A percentile compares a stretch with the other conserved stretches of the same genome.
phyloP scores from a whole-genome alignment of 2,113 vertebrate genomes.

The Nestor notabilis region DNA sequence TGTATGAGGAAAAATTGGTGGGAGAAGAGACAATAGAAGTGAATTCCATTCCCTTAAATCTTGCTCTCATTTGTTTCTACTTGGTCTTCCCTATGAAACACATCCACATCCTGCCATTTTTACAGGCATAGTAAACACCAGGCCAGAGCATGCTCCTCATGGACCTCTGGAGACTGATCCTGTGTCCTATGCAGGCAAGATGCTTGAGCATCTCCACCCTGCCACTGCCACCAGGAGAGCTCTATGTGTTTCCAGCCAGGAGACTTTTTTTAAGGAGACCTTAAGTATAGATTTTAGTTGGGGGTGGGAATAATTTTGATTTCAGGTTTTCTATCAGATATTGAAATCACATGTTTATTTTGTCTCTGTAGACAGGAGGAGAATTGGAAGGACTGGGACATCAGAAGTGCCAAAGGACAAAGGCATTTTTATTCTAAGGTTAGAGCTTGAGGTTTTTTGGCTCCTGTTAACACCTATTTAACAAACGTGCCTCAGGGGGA shows the following conservation, averaged over 20 bases:
- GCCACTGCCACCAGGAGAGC: neutral
- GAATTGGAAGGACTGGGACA: neutral
- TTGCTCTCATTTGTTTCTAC: neutral
- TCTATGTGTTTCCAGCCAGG: neutral
- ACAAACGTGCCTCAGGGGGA: neutral
- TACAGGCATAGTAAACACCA: neutral
- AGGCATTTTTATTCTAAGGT: neutral
- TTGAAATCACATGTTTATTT: neutral
- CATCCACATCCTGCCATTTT: neutral
- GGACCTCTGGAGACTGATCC: neutral
- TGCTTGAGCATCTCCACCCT: neutral
- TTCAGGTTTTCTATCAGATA: neutral
- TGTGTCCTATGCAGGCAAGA: neutral
- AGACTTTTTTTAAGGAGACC: neutral
- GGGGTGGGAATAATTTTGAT: neutral
- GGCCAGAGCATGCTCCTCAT: fast-evolving
- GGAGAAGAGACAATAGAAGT: neutral
- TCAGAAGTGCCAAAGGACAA: constrained; percentile 1
- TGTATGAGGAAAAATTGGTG: neutral
- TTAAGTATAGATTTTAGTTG: neutral
- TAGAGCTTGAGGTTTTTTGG: neutral
- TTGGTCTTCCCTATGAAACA: neutral
- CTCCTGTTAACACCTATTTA: constrained; percentile 34
- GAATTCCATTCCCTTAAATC: neutral
- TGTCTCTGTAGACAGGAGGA: neutral